phyloP scores from a whole-genome alignment of 2,888 invertebrate species.

The Myopa testacea region DNA sequence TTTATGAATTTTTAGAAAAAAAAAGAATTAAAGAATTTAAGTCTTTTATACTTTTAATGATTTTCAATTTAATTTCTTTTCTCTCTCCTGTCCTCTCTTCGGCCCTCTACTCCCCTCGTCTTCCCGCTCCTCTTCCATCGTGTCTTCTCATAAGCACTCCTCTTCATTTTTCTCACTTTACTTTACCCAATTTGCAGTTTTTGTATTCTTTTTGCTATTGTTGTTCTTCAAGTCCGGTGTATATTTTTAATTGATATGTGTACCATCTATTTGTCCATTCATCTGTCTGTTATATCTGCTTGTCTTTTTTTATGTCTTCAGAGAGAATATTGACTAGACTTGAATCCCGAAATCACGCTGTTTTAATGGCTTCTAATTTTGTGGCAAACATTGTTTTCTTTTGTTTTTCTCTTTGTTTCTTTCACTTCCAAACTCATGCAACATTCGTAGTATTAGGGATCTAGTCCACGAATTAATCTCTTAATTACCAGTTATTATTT shows the following conservation, averaged over 20 bases:
- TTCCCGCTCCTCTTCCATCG: background rate
- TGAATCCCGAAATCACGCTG: background rate
- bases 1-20: no score
- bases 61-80: no score
- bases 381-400: conserved; percentile 3
- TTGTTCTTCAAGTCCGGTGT: no score
- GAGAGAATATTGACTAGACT: background rate
- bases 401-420: background rate
- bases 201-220: no score
- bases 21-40: no score
- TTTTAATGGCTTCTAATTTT: conserved; percentile 22
- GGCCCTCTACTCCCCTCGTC: background rate
- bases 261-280: background rate
- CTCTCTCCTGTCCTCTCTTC: background rate
- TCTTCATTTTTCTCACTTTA: no score
- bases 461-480: conserved; percentile 26
- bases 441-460: background rate
- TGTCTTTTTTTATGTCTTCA: background rate
- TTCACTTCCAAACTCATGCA: conserved; percentile 1
- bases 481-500: conserved; percentile 7
- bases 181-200: no score
- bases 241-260: no score
- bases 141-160: background rate
- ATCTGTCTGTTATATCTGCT: background rate
- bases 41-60: no score